phyloP scores from a whole-genome alignment of 2,797 vertebrate genomes.

The Typhlichthys eigenmanni region DNA sequence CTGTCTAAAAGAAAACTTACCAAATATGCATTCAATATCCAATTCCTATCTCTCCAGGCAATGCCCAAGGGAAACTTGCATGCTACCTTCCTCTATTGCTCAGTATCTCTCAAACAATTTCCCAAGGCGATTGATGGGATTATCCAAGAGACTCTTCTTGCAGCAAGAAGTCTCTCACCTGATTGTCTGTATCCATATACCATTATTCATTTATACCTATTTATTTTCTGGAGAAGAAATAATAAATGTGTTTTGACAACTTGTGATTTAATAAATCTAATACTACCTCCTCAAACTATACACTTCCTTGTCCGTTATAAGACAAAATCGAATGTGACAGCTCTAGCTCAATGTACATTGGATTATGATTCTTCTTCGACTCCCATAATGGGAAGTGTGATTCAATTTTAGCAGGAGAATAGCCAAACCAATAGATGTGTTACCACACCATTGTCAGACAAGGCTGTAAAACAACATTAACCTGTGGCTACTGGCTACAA shows the following conservation, averaged over 20 bases:
- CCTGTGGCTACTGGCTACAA: not conserved
- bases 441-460: not conserved
- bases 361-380: conserved; percentile 10
- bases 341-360: conserved; percentile 30
- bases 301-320: conserved; percentile 16
- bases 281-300: conserved; percentile 4
- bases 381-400: conserved; percentile 9
- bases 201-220: conserved; percentile 34
- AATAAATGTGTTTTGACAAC: conserved; percentile 6
- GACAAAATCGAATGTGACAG: conserved; percentile 20
- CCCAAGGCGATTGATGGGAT: no score
- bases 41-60: no score
- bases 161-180: no score
- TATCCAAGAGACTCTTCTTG: no score
- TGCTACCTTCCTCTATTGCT: no score
- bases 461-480: conserved; percentile 10
- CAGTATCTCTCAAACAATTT: no score
- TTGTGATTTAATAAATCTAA: conserved; percentile 12
- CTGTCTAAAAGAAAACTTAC: no score
- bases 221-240: not conserved
- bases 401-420: conserved; percentile 10
- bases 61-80: no score
- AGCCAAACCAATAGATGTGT: conserved; percentile 17
- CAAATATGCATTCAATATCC: no score
- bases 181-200: no score